These are phyloP conservation scores for Branchinecta lindahli DNA, from an alignment of 1,140 invertebrate species.

Conservation along the genomic window DNA sequence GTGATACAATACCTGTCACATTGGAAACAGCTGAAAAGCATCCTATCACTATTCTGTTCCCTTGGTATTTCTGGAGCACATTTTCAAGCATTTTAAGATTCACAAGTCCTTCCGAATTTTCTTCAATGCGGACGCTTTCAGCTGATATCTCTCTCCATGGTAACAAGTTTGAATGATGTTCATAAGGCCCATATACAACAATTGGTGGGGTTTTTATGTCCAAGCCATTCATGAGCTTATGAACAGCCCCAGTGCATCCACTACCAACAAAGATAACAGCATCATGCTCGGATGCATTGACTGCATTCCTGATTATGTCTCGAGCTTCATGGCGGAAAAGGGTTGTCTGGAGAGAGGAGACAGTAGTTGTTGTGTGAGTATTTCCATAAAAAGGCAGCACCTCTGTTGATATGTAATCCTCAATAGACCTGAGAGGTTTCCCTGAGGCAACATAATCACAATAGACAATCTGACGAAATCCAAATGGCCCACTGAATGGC, in stretches of 20 bases:
- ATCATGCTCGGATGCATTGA: constrained; percentile 66
- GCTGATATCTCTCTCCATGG: constrained; percentile 66
- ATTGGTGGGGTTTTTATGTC: constrained; percentile 42
- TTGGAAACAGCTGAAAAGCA: constrained; percentile 76
- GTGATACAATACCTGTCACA: constrained; percentile 68
- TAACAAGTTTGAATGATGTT: constrained; percentile 65
- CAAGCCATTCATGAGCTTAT: constrained; percentile 42
- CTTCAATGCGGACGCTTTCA: constrained; percentile 53
- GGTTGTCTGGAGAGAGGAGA: constrained; percentile 72
- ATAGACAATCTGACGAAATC: constrained; percentile 47
- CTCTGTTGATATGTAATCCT: constrained; percentile 65
- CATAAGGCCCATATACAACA: constrained; percentile 67
- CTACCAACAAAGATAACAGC: constrained; percentile 62
- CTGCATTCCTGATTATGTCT: constrained; percentile 59
- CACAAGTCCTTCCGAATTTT: constrained; percentile 58
- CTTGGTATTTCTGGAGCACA: constrained; percentile 39
- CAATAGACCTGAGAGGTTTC: constrained; percentile 64
- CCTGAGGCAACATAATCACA: constrained; percentile 71
- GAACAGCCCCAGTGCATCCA: constrained; percentile 46
- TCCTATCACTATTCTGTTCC: constrained; percentile 46
- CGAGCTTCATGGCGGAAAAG: constrained; percentile 67
- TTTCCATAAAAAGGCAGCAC: constrained; percentile 73
- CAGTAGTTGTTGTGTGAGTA: constrained; percentile 63
- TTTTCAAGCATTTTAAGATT: constrained; percentile 59
- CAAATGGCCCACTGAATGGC: constrained; percentile 12